Evolutionary conservation across 2,888 invertebrate species (phyloP), one percentile per base, ranked within the genome.

Genomic region (Drosophila testacea): DNA sequence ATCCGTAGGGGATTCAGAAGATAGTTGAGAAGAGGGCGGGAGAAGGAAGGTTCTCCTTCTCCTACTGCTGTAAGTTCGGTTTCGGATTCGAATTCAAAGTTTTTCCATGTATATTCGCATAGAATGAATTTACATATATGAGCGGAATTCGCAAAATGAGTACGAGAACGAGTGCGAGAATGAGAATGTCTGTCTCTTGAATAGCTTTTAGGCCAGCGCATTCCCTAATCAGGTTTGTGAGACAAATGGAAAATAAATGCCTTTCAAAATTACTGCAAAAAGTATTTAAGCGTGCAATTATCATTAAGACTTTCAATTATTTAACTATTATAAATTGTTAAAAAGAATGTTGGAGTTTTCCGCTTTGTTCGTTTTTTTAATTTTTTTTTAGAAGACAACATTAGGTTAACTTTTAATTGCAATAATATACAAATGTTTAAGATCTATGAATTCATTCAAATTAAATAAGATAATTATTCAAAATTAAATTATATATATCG

Each of bases 41-140:
- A 0, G 41, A 11, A 42, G 7, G 28, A 48, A 32, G 32, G 3
- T 6, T 10, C 30, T 13, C n/a, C 46, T 1, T 13, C n/a, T 4
- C 4, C 28, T 7, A 6, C 47, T n/a, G 11, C 42, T 10, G 36
- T 13, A n/a, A 22, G 6, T 34, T 56, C 36, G n/a, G 36, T 44
- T 56, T 36, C 36, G 55, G 36, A 28, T 46, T 28, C 36, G 41
- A 32, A 10, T 47, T 56, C 28, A 39, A 48, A 22, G 30, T 13
- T 50, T 41, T 51, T 39, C 50, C 50, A 30, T 48, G 16, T 38
- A 32, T 39, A 32, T 47, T 46, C 60, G 30, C 22, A 22, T 41
- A 32, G 27, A 59, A 78, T 69, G 61, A 74, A 75, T 63, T 75
- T 74, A 47, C 70, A 66, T 51, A 47, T 75, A 70, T 51, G 79